These are phyloP conservation scores for Chironomus tepperi DNA, from an alignment of 1,140 invertebrate species.

Conservation along the genomic window DNA sequence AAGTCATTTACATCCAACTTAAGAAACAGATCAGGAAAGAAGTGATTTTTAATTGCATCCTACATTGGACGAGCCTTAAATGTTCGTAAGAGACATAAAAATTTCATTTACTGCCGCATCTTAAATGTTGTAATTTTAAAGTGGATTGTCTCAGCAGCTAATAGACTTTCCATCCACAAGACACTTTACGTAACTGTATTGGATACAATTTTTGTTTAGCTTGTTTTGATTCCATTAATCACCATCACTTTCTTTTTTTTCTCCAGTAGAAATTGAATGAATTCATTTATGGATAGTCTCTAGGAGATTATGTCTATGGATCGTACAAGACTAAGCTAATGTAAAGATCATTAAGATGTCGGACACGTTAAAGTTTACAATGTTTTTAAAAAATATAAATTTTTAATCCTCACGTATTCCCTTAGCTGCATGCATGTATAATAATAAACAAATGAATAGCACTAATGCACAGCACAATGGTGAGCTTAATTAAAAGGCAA, in stretches of 20 bases:
- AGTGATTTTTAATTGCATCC: slow-evolving; percentile 14
- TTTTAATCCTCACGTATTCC: not conserved
- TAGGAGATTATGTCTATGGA: too few species aligned
- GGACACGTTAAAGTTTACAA: not conserved
- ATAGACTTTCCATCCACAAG: not conserved
- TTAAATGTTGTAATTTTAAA: not conserved
- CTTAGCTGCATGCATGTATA: too few species aligned
- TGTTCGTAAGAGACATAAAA: too few species aligned
- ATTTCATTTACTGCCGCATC: not conserved
- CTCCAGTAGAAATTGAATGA: not conserved
- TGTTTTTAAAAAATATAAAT: not conserved
- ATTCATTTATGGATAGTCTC: too few species aligned
- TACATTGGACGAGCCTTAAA: not conserved
- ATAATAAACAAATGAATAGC: too few species aligned
- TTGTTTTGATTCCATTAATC: slow-evolving; percentile 19
- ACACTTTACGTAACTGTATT: not conserved
- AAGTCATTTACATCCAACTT: too few species aligned
- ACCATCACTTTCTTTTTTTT: slow-evolving; percentile 22
- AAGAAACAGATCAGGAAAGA: too few species aligned
- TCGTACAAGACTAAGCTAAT: not conserved
- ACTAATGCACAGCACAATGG: not conserved
- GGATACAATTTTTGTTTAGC: not conserved
- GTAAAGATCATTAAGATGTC: slow-evolving; percentile 12
- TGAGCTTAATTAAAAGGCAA: slow-evolving; percentile 3
- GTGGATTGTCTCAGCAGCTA: not conserved